A percentile compares a stretch with the other conserved stretches of the same genome.
These are phyloP conservation scores for Typhlichthys subterraneus DNA, from an alignment of 2,797 vertebrate genomes.

Conservation along the genomic window DNA sequence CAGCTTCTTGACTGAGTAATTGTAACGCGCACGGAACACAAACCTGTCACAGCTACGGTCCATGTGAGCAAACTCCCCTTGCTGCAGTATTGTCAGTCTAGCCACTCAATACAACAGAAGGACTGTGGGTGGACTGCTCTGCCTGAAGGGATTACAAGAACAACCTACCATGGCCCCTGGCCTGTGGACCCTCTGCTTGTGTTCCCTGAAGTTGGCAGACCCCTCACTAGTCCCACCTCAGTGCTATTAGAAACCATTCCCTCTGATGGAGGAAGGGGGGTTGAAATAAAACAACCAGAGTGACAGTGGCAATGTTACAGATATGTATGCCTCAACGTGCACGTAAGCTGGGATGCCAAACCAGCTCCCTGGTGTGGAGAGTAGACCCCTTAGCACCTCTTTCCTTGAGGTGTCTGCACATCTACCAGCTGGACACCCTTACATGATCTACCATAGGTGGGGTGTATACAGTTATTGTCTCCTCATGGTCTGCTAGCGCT, in stretches of 20 bases:
- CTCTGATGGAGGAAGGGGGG: constrained; percentile 18
- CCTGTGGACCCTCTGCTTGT: not conserved
- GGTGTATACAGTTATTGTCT: too few species aligned
- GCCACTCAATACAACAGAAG: not conserved
- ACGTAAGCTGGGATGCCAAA: too few species aligned
- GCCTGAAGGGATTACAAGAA: not conserved
- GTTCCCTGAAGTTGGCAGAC: constrained; percentile 21
- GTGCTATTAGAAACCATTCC: constrained; percentile 68
- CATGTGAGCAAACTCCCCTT: not conserved
- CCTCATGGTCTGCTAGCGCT: constrained; percentile 19
- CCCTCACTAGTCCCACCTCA: constrained; percentile 31
- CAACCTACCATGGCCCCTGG: not conserved
- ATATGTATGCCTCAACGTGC: too few species aligned
- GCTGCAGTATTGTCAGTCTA: not conserved
- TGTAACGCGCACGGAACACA: not conserved
- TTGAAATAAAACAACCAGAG: constrained; percentile 26
- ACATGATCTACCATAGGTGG: too few species aligned
- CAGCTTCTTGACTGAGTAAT: too few species aligned
- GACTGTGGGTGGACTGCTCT: not conserved
- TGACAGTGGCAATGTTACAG: constrained; percentile 27
- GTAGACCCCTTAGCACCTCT: too few species aligned
- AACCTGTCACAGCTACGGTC: not conserved
- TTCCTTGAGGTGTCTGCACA: too few species aligned
- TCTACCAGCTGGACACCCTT: too few species aligned
- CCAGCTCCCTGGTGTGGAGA: too few species aligned